These are phyloP conservation scores for Notospermus geniculatus DNA, from an alignment of 1,140 invertebrate genomes.

Conservation along the genomic window DNA sequence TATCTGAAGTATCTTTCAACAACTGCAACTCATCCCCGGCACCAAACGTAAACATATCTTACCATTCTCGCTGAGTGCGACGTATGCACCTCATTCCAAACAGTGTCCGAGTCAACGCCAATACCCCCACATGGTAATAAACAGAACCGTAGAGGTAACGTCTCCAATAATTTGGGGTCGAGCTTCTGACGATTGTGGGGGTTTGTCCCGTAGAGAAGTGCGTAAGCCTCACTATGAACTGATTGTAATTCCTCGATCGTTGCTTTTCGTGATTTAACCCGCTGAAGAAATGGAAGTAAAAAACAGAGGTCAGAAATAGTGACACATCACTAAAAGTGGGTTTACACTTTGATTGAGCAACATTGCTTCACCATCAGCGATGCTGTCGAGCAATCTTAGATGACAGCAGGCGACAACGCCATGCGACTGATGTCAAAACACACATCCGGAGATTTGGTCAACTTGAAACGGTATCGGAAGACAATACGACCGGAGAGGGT, in stretches of 20 bases:
- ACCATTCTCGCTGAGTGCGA: constrained; percentile 85
- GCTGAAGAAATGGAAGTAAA: constrained; percentile 40
- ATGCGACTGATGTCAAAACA: no score
- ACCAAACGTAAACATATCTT: constrained; percentile 17
- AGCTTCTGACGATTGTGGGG: constrained; percentile 81
- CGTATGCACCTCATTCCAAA: constrained; percentile 96
- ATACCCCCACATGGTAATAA: constrained; percentile 92
- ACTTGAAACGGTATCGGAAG: no score
- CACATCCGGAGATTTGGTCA: no score
- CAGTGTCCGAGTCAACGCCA: constrained; percentile 91
- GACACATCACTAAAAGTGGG: no score
- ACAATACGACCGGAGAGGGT: no score
- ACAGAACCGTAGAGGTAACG: constrained; percentile 46
- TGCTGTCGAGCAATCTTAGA: no score
- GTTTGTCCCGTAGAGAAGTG: constrained; percentile 84
- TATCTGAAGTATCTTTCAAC: no score
- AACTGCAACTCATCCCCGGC: no score
- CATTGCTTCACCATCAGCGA: no score
- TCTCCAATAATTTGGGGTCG: constrained; percentile 70
- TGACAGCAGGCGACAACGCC: no score
- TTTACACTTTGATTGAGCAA: no score
- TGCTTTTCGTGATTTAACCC: constrained; percentile 84
- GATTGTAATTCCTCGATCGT: constrained; percentile 89
- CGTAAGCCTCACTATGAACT: constrained; percentile 78
- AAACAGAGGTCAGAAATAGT: no score